Percentiles rank a stretch among this genome's conserved stretches.
Conservation (phyloP, 2,888 invertebrate genomes). For the Oasisia sp. region DNA sequence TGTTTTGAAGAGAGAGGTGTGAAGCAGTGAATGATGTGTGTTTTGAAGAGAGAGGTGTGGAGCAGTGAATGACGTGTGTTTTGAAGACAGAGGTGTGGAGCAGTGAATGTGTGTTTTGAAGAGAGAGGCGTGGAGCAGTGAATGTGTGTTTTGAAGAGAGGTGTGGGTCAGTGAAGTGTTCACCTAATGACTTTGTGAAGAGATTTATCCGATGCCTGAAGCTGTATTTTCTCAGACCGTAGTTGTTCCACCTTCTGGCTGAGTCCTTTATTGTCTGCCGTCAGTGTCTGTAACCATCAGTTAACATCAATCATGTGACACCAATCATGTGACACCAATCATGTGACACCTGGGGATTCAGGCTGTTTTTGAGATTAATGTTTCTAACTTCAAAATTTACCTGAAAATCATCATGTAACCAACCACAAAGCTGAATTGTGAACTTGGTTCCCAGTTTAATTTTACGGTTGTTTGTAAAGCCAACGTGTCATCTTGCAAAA, state of each 20-base stretch:
- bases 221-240: constrained; percentile 51
- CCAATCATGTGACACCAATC: background rate
- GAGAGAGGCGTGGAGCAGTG: background rate
- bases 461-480: too few relatives aligned
- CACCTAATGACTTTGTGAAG: constrained; percentile 47
- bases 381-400: too few relatives aligned
- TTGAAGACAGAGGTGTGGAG: background rate
- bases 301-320: background rate
- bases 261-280: constrained; percentile 51
- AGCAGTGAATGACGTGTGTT: background rate
- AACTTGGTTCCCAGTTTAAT: too few relatives aligned
- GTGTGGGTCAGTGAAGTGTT: background rate
- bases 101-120: background rate
- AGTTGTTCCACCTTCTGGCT: constrained; percentile 49
- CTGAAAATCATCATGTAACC: too few relatives aligned
- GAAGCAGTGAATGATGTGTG: background rate
- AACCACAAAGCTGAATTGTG: too few relatives aligned
- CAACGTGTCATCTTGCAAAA: too few relatives aligned
- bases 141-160: background rate
- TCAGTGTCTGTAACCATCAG: constrained; percentile 43
- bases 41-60: background rate
- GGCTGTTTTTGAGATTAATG: too few relatives aligned
- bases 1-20: background rate
- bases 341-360: too few relatives aligned
- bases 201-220: constrained; percentile 50